Evolutionary conservation across 2,797 vertebrate species (phyloP).

Genomic region (Propithecus deckenii): DNA sequence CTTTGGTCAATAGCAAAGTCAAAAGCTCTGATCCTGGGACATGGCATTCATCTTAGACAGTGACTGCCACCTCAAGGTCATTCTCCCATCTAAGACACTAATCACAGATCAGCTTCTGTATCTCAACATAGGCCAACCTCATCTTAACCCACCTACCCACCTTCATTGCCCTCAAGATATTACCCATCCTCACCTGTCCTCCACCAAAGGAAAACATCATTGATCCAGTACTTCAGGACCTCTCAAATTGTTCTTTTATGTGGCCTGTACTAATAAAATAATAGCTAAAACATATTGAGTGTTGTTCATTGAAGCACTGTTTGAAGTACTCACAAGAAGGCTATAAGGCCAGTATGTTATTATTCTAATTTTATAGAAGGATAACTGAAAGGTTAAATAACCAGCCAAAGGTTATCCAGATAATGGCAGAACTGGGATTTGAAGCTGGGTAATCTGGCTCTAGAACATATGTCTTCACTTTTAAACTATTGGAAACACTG

Average conservation of each 20-base stretch:
- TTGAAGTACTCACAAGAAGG: not conserved
- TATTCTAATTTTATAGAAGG: not conserved
- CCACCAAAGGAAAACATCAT: not conserved
- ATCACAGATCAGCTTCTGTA: not conserved
- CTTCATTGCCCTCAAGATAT: conserved; percentile 12
- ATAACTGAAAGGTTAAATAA: not conserved
- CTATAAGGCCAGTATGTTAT: not conserved
- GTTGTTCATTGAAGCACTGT: not conserved
- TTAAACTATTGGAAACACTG: not conserved
- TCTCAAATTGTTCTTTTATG: not conserved
- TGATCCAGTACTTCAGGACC: not conserved
- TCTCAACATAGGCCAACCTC: not conserved
- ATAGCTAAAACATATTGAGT: not conserved
- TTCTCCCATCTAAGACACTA: not conserved
- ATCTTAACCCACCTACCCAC: not conserved
- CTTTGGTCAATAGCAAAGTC: not conserved
- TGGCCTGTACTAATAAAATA: not conserved
- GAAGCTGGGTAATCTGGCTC: not conserved
- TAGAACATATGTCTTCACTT: not conserved
- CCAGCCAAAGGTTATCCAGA: not conserved
- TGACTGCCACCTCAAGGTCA: not conserved
- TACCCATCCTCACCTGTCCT: not conserved
- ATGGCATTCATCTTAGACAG: not conserved
- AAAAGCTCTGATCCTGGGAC: not conserved
- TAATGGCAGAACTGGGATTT: not conserved